A percentile compares a stretch with the other conserved stretches of the same genome.
Conservation (phyloP, 2,797 vertebrate genomes). For the Molossus alvarezi region DNA sequence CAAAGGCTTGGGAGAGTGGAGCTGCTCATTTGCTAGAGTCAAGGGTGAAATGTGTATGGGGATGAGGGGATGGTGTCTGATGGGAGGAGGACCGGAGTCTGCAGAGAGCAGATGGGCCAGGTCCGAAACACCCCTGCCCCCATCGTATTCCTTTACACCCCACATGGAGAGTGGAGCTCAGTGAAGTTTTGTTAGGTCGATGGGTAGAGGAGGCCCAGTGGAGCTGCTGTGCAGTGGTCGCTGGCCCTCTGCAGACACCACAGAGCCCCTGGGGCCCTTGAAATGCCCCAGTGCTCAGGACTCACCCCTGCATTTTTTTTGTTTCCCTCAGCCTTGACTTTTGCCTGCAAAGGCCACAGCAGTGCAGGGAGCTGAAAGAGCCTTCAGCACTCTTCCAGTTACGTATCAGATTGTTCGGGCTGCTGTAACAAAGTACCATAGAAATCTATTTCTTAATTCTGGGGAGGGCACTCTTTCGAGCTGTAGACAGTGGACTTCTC, state of each 20-base stretch:
- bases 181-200: neutral
- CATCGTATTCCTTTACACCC: neutral
- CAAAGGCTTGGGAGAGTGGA: neutral
- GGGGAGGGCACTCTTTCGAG: neutral
- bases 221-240: neutral
- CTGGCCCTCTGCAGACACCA: neutral
- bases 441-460: neutral
- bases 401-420: neutral
- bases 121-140: rapidly evolving
- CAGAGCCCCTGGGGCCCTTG: neutral
- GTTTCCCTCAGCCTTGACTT: neutral
- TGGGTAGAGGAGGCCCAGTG: too few relatives aligned
- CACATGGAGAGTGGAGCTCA: rapidly evolving
- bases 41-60: neutral
- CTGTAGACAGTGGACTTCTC: neutral
- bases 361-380: neutral
- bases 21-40: neutral
- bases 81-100: rapidly evolving
- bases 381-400: neutral
- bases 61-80: neutral
- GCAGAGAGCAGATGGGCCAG: neutral
- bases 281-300: neutral
- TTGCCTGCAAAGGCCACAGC: neutral
- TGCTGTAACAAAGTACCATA: neutral
- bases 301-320: neutral